Conservation (phyloP, 2,113 vertebrate species). For the Larimichthys polyactis region DNA sequence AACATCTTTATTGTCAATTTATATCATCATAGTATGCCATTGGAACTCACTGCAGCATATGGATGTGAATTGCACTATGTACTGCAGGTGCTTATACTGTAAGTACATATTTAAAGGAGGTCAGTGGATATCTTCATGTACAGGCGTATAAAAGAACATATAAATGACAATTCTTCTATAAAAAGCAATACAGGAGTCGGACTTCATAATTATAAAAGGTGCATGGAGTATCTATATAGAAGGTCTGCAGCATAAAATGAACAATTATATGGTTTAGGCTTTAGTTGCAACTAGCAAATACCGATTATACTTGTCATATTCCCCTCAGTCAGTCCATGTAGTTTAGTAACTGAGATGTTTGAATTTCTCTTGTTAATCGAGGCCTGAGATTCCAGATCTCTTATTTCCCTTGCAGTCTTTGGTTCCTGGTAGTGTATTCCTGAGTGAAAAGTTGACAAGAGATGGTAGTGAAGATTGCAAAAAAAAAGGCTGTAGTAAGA, state of each 20-base stretch:
- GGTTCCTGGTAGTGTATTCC: conserved; percentile 58
- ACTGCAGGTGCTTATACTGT: conserved; percentile 67
- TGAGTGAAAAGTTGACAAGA: conserved; percentile 62
- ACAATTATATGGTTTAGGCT: conserved; percentile 46
- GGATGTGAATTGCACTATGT: conserved; percentile 59
- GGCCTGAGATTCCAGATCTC: conserved; percentile 50
- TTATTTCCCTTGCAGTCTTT: conserved; percentile 45
- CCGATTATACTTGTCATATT: conserved; percentile 27
- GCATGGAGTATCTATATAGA: conserved; percentile 62
- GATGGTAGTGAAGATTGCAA: conserved; percentile 13
- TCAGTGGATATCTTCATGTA: conserved; percentile 65
- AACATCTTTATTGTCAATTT: conserved; percentile 77
- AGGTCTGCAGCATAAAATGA: conserved; percentile 59
- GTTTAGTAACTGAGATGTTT: conserved; percentile 34
- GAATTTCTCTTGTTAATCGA: conserved; percentile 18
- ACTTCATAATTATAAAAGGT: conserved; percentile 69
- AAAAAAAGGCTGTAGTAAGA: background rate
- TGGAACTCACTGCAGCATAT: conserved; percentile 70
- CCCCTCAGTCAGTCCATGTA: conserved; percentile 8
- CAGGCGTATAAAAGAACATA: conserved; percentile 65
- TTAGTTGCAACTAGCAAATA: conserved; percentile 46
- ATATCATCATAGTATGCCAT: conserved; percentile 68
- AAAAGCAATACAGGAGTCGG: conserved; percentile 67
- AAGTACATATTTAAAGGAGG: conserved; percentile 62
- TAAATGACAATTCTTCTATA: conserved; percentile 59